Evolutionary conservation across 2,113 vertebrate species (phyloP).

Genomic region (Sphyrna mokarran): DNA sequence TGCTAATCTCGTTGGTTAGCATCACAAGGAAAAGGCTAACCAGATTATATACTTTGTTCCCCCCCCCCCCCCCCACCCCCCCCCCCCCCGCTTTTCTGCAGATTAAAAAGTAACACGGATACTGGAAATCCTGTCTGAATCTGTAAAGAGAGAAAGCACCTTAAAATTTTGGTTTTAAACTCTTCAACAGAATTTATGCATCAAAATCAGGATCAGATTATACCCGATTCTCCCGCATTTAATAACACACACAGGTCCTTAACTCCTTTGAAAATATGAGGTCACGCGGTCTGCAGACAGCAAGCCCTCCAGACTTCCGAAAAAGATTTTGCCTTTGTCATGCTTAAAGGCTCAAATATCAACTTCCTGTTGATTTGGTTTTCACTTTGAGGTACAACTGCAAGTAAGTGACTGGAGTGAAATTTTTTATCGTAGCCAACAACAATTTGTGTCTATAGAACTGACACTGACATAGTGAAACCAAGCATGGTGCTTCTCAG

Average conservation of each 20-base stretch:
- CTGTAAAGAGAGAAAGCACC: neutral
- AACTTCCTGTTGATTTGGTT: neutral
- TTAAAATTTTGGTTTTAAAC: neutral
- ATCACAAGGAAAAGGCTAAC: neutral
- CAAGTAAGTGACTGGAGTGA: neutral
- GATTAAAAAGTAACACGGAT: neutral
- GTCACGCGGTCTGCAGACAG: neutral
- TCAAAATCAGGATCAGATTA: neutral
- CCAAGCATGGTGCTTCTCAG: neutral
- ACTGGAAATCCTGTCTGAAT: neutral
- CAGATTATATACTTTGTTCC: neutral
- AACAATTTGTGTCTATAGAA: neutral
- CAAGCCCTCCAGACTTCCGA: neutral
- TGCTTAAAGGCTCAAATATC: neutral
- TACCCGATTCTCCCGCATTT: neutral
- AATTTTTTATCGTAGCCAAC: neutral
- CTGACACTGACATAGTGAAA: neutral
- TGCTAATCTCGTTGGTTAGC: neutral
- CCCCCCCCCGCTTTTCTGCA: too few relatives aligned
- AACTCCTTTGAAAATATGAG: neutral
- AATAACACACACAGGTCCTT: neutral
- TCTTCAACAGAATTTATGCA: neutral
- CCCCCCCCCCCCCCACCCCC: too few relatives aligned
- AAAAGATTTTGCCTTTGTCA: neutral
- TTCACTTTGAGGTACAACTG: neutral